Evolutionary conservation across 2,888 invertebrate species (phyloP).

Genomic region (Mimas tiliae): DNA sequence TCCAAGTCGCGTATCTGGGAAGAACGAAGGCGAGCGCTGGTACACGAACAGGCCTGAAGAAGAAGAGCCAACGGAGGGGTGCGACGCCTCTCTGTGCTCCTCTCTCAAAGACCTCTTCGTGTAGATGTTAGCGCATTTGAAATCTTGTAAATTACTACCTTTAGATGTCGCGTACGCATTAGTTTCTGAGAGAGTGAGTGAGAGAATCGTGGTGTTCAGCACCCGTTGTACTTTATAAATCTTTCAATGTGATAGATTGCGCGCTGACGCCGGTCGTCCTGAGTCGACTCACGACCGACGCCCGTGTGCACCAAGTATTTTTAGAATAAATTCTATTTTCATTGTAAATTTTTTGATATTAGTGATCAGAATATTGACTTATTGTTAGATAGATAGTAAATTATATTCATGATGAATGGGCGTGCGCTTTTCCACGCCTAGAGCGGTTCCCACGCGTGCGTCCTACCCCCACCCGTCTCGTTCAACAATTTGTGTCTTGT

Average conservation of each 20-base stretch:
- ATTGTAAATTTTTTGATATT: slow-evolving; percentile 83
- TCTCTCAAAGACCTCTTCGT: slow-evolving; percentile 94
- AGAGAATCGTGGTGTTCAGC: slow-evolving; percentile 43
- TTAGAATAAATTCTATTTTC: slow-evolving; percentile 84
- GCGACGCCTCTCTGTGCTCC: slow-evolving; percentile 92
- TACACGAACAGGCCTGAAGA: slow-evolving; percentile 87
- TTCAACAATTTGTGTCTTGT: slow-evolving; percentile 78
- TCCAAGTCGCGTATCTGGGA: slow-evolving; percentile 51
- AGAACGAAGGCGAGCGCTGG: slow-evolving; percentile 81
- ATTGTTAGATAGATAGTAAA: slow-evolving; percentile 83
- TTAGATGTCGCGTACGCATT: slow-evolving; percentile 70
- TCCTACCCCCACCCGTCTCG: slow-evolving; percentile 69
- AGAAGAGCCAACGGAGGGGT: slow-evolving; percentile 88
- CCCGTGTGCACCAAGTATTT: slow-evolving; percentile 73
- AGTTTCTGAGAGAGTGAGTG: slow-evolving; percentile 57
- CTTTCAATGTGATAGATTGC: slow-evolving; percentile 83
- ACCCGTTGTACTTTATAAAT: slow-evolving; percentile 76
- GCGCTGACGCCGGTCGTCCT: slow-evolving; percentile 74
- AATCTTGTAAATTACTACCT: slow-evolving; percentile 71
- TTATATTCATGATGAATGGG: slow-evolving; percentile 76
- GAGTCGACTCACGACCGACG: slow-evolving; percentile 77
- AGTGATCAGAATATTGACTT: slow-evolving; percentile 78
- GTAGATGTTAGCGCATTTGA: slow-evolving; percentile 80
- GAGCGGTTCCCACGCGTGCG: slow-evolving; percentile 63
- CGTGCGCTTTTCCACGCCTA: slow-evolving; percentile 73